These are phyloP conservation scores for Chloroclysta siterata DNA, from an alignment of 2,888 invertebrate genomes.

Conservation along the genomic window DNA sequence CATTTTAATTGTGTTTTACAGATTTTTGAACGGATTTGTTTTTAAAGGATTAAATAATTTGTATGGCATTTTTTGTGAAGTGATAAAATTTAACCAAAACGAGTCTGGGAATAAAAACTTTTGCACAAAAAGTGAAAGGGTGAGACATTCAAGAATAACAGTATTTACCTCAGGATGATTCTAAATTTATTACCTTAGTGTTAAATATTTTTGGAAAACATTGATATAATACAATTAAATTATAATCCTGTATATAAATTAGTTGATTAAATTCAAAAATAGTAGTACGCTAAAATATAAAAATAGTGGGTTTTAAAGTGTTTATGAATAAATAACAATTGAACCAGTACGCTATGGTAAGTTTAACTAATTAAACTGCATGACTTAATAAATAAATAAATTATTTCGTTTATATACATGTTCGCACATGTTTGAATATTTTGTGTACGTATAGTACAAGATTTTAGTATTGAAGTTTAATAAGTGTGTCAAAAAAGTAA, in stretches of 20 bases:
- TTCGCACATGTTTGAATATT: too few species aligned
- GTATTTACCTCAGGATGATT: constrained; percentile 39
- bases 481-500: too few species aligned
- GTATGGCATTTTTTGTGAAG: constrained; percentile 39
- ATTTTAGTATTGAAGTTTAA: too few species aligned
- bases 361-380: constrained; percentile 5
- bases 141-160: constrained; percentile 43
- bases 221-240: constrained; percentile 22
- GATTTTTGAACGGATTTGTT: constrained; percentile 36
- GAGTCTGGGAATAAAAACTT: constrained; percentile 17
- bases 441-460: too few species aligned
- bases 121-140: constrained; percentile 29
- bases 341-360: constrained; percentile 38
- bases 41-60: constrained; percentile 35
- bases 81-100: constrained; percentile 17
- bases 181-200: constrained; percentile 26
- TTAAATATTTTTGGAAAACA: constrained; percentile 32
- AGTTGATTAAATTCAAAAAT: constrained; percentile 1
- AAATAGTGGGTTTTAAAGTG: constrained; percentile 10
- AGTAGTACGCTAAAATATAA: not conserved
- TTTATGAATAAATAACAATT: constrained; percentile 19
- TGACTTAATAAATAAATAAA: too few species aligned
- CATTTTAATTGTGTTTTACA: constrained; percentile 40
- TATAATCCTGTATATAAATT: constrained; percentile 11
- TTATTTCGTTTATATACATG: too few species aligned